phyloP scores from a whole-genome alignment of 2,888 invertebrate species.

The Thymelicus sylvestris region DNA sequence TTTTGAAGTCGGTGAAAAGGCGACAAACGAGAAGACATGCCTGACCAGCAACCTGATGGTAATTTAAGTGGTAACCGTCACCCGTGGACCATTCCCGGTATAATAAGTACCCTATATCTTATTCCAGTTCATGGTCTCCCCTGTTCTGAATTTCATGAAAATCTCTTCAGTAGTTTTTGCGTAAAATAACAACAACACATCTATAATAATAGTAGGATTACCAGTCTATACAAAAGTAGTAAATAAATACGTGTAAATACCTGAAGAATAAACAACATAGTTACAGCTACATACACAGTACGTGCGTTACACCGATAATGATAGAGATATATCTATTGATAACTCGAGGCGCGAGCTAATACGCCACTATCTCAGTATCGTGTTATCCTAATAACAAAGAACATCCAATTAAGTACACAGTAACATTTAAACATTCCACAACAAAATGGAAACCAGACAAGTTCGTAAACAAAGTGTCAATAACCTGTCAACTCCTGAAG shows the following conservation, averaged over 20 bases:
- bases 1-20: no score
- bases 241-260: slow-evolving; percentile 1
- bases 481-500: slow-evolving; percentile 46
- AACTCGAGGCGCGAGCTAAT: slow-evolving; percentile 57
- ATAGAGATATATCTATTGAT: slow-evolving; percentile 59
- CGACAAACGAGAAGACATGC: no score
- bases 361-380: slow-evolving; percentile 60
- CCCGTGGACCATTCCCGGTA: no score
- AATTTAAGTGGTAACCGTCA: no score
- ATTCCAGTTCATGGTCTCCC: no score
- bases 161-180: no score
- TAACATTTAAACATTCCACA: neutral
- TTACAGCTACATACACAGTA: slow-evolving; percentile 15
- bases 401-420: slow-evolving; percentile 46
- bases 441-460: slow-evolving; percentile 8
- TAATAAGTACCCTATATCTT: no score
- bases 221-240: neutral
- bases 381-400: slow-evolving; percentile 60
- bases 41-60: no score
- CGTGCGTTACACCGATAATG: slow-evolving; percentile 44
- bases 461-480: slow-evolving; percentile 51
- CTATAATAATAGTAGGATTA: no score
- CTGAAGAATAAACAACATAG: slow-evolving; percentile 14
- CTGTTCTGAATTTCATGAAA: no score
- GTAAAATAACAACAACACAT: no score